Evolutionary conservation across 2,797 vertebrate genomes (phyloP).

Genomic region (Heteromormyrus szaboi): DNA sequence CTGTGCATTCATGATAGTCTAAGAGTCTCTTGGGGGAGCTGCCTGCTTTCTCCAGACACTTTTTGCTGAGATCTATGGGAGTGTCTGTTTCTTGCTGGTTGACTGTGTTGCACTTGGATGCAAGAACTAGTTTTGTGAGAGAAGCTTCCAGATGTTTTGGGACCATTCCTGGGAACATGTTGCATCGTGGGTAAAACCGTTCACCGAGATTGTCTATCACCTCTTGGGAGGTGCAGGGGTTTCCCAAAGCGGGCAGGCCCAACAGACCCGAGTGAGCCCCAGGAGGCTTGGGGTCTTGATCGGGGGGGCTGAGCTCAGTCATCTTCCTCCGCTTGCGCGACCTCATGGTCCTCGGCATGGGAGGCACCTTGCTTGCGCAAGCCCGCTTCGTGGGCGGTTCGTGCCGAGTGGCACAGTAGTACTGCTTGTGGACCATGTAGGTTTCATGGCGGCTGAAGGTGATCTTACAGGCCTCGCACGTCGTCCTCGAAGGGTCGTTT

Average conservation of each 20-base stretch:
- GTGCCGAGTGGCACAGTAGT: conserved; percentile 78
- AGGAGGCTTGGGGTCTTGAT: conserved; percentile 67
- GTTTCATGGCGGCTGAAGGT: conserved; percentile 80
- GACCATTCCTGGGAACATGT: conserved; percentile 71
- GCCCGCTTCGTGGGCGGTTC: conserved; percentile 72
- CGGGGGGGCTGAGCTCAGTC: conserved; percentile 71
- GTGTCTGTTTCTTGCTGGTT: conserved; percentile 71
- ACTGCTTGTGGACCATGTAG: conserved; percentile 81
- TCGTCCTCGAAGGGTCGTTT: conserved; percentile 70
- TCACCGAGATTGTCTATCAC: conserved; percentile 65
- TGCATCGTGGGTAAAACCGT: conserved; percentile 69
- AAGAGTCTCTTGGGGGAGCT: conserved; percentile 69
- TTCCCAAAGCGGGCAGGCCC: conserved; percentile 62
- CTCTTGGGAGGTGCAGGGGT: conserved; percentile 70
- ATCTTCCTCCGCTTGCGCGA: conserved; percentile 76
- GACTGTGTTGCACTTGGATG: conserved; percentile 62
- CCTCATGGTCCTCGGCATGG: conserved; percentile 73
- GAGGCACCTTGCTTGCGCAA: conserved; percentile 68
- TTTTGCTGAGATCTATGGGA: conserved; percentile 83
- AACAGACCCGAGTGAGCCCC: conserved; percentile 65
- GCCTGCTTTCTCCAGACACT: conserved; percentile 62
- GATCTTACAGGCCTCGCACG: conserved; percentile 79
- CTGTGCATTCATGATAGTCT: conserved; percentile 79
- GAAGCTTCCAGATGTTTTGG: conserved; percentile 74
- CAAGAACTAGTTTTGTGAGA: conserved; percentile 65